phyloP scores from a whole-genome alignment of 2,888 invertebrate species.

The Clunio marinus region DNA sequence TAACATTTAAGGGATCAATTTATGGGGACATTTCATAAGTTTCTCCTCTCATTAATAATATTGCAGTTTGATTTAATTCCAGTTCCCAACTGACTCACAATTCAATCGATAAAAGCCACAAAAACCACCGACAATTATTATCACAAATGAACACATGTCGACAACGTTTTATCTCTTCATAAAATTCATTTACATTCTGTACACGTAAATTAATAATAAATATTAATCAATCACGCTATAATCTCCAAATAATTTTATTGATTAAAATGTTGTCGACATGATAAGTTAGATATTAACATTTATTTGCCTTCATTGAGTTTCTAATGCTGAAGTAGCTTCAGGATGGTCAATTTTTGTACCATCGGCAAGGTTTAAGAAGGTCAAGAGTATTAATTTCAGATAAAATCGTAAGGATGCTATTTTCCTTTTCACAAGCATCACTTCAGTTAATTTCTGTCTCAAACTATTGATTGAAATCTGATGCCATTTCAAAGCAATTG shows the following conservation, averaged over 20 bases:
- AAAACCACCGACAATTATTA: too few species aligned
- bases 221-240: slow-evolving; percentile 35
- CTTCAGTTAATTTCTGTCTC: neutral
- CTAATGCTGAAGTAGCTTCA: neutral
- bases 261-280: slow-evolving; percentile 17
- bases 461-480: slow-evolving; percentile 10
- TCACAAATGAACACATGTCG: too few species aligned
- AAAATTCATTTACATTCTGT: too few species aligned
- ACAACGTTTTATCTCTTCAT: too few species aligned
- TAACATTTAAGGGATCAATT: neutral
- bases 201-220: too few species aligned
- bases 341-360: neutral
- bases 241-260: slow-evolving; percentile 39
- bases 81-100: too few species aligned
- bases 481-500: slow-evolving; percentile 17
- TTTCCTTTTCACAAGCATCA: neutral
- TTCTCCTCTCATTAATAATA: too few species aligned
- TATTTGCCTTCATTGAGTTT: neutral
- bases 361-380: neutral
- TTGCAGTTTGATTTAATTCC: too few species aligned
- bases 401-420: too few species aligned
- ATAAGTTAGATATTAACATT: neutral
- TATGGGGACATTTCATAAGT: too few species aligned
- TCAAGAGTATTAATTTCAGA: neutral
- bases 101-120: too few species aligned